These are phyloP conservation scores for Galagoides demidoff DNA, from an alignment of 2,797 vertebrate genomes.

Conservation along the genomic window DNA sequence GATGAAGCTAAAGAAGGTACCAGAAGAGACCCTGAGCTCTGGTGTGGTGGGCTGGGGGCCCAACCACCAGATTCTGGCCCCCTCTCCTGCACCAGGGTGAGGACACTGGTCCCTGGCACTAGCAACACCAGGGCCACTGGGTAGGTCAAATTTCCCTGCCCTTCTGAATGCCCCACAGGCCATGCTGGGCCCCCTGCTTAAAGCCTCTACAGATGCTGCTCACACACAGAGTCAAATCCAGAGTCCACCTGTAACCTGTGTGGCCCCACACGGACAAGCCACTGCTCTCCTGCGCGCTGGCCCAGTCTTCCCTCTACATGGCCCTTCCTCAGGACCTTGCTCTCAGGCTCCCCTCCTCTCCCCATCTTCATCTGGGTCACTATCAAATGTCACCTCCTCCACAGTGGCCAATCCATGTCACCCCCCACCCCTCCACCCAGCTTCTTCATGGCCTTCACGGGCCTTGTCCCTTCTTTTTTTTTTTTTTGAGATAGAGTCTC, in stretches of 20 bases:
- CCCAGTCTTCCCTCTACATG: background rate
- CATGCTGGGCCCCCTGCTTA: background rate
- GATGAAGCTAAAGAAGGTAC: background rate
- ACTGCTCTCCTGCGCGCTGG: background rate
- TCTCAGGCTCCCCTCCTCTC: background rate
- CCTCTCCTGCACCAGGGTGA: background rate
- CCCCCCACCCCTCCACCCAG: too few relatives aligned
- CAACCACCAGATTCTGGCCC: background rate
- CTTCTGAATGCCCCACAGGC: background rate
- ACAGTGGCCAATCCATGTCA: rapidly evolving
- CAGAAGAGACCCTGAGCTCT: background rate
- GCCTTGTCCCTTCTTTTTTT: background rate
- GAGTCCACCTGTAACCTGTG: background rate
- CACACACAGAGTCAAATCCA: background rate
- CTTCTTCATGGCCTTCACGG: background rate
- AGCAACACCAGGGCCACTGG: background rate
- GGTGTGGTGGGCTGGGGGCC: background rate
- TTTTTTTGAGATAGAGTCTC: too few relatives aligned
- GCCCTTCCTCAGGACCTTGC: background rate
- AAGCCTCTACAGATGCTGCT: background rate
- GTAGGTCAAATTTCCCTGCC: background rate
- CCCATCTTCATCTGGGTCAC: background rate
- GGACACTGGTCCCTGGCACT: background rate
- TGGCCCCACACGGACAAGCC: rapidly evolving
- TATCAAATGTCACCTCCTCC: background rate